Evolutionary conservation across 1,140 invertebrate genomes (phyloP), one percentile per base, ranked within the genome.

Genomic region (Drusus annulatus): DNA sequence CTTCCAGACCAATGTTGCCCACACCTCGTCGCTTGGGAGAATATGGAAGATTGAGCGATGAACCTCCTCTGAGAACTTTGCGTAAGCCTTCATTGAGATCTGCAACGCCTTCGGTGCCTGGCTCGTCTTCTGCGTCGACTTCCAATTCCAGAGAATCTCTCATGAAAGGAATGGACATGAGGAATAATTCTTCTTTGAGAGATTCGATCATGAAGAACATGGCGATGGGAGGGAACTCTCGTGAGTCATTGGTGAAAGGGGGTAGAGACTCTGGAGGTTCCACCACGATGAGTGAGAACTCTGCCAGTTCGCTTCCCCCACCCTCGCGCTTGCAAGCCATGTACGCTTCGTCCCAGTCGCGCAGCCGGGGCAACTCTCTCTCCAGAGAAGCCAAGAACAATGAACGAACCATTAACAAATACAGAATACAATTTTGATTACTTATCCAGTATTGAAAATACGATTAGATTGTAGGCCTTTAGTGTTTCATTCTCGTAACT

Each of bases 341-440:
- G 79, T 92, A 91, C 80, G 90, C 90, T 2, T 87, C 36, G 85
- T 88, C 16, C 54, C 82, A 62, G 50, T 83, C 60, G 87, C 88
- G 90, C 84, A 88, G 90, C 84, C 88, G 89, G 82, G 92, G 90
- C 85, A 90, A 88, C 90, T 89, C 91, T 87, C 84, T 90, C 88
- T 90, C 87, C 89, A 84, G 91, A 86, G 77, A 92, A 87, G 85
- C 88, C 78, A 92, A 90, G 80, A 90, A 90, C 73, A 87, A 88
- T 78, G 87, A 88, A 45, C 88, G 91, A 81, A 85, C 77, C 60
- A 84, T 83, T n/a, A 90, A 86, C 81, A 94, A 94, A 85, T 94
- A 94, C 86, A 91, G 93, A 36, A 94, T 94, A 85, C 93, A 93
- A 83, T 94, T 94, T 86, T 93, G 88, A 90, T 56, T 19, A 68